Base-by-base conservation (phyloP, 2,888 invertebrate genomes). In the Caenorhabditis sp. region DNA sequence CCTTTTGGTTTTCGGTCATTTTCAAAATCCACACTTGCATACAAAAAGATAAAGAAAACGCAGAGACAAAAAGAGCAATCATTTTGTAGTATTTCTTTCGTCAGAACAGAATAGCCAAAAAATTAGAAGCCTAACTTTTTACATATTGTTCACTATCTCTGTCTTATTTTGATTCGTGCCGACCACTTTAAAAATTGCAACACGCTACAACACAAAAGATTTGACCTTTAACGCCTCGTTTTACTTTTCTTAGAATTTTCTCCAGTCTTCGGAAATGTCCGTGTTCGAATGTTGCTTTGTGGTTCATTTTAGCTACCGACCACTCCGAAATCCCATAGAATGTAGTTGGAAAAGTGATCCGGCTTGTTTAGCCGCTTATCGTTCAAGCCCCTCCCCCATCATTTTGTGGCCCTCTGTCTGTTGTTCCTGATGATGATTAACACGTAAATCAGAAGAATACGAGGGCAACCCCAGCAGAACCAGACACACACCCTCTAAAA, bases 401-500 rank as follows among this genome's bases (percentile, higher is more conserved):
- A 68, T 39, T 68, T 68, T 68, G 58, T 68, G 27, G 17, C n/a
- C 17, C 30, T 50, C 11, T 24, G 26, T 52, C 41, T 41, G 15
- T 41, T 41, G 9, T 41, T 11, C 24, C 35, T 30, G 27, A n/a
- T 22, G 20, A 41, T 68, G 58, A 68, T 43, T 52, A 58, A 59
- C 43, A 50, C 48, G 37, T 41, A 41, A 48, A 58, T 68, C 68
- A 68, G 50, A 66, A 65, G 15, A 9, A 20, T 30, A 37, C 9
- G 32, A n/a, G n/a, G 39, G 62, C 48, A 63, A 68, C 52, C 58
- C 58, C 66, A 39, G 37, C 66, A n/a, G 15, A 58, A 68, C 68
- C 52, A 68, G 68, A 68, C 58, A 68, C 68, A 41, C 68, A 48
- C 66, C 41, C 66, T 50, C 48, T 55, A 43, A 58, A n/a, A 52